Base-by-base conservation (phyloP, 2,113 vertebrate genomes). In the Cephalopholis sonnerati region DNA sequence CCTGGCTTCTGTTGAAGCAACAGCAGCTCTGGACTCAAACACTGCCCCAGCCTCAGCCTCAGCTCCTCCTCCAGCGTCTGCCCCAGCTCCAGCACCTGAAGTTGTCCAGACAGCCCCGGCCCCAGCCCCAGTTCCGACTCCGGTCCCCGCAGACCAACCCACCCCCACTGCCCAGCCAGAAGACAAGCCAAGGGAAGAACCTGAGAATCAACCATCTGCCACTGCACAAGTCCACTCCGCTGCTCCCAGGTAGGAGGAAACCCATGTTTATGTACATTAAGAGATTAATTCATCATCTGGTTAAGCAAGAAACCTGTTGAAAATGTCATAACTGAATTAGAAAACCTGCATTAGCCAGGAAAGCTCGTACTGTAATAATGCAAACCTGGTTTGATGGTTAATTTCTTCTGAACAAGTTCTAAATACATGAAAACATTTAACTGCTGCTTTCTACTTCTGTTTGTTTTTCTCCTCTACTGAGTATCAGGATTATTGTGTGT, bases 221-320 rank as follows among this genome's bases (percentile, higher is more conserved):
- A 71, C 90, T 6, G 61, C 81, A 41, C 75, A 91, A 15, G 83
- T 80, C 66, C 87, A 70, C 13, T 87, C 89, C 18, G 90, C 87
- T 44, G 88, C 88, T 57, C 88, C 94, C 71, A 94, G 94, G 95
- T 96, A 16, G 36, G 86, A 59, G 20, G 63, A 79, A 17, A 57
- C 57, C 15, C 3, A 4, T 73, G 4, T 71, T 41, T 39, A 58
- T 7, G 0, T 63, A 22, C 22, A 57, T 16, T 65, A 22, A 68
- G 36, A 39, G 7, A n/a, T 50, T 5, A 27, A 39, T 15, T 25
- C 3, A 48, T 41, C 1, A 16, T 18, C 41, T 27, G 32, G 17
- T 58, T 58, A 16, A 59, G 16, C 22, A 51, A 53, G 32, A 50
- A 29, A 58, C 25, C 4, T 32, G 5, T 27, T 44, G 4, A 57